Evolutionary conservation across 2,113 vertebrate species (phyloP).

Genomic region (Pleuronectes platessa): DNA sequence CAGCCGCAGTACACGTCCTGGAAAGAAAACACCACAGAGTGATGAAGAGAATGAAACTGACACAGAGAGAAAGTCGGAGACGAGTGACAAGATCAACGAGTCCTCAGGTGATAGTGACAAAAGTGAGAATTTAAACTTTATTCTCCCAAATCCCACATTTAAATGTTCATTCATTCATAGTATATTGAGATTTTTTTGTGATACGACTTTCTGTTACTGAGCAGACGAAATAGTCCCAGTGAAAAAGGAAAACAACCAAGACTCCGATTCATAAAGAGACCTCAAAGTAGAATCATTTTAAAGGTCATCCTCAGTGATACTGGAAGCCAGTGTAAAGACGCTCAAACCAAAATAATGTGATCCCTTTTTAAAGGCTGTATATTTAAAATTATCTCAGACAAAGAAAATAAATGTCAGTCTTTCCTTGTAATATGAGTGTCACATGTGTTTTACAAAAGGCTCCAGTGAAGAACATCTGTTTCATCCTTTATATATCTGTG

Average conservation of each 20-base stretch:
- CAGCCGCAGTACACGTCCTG: conserved; percentile 39
- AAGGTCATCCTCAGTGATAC: too few relatives aligned
- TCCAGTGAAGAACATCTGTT: too few relatives aligned
- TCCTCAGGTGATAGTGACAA: conserved; percentile 72
- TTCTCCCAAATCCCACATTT: background rate
- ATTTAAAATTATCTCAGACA: too few relatives aligned
- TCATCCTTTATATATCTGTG: conserved; percentile 7
- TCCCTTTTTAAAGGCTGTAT: too few relatives aligned
- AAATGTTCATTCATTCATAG: background rate
- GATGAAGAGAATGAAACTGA: conserved; percentile 31
- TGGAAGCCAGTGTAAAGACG: too few relatives aligned
- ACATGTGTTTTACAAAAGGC: too few relatives aligned
- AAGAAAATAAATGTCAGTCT: too few relatives aligned
- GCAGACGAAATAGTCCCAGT: conserved; percentile 27
- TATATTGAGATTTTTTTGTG: background rate
- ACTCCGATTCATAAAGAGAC: too few relatives aligned
- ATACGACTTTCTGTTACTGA: background rate
- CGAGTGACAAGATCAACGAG: conserved; percentile 4
- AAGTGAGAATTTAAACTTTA: conserved; percentile 41
- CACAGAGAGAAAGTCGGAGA: conserved; percentile 16
- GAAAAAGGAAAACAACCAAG: conserved; percentile 5
- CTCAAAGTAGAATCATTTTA: too few relatives aligned
- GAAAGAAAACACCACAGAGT: conserved; percentile 54
- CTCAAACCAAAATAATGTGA: too few relatives aligned
- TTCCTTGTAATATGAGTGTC: too few relatives aligned